Percentiles rank a stretch among this genome's conserved stretches.
These are phyloP conservation scores for Limenitis arthemis DNA, from an alignment of 2,888 invertebrate genomes.

Conservation along the genomic window DNA sequence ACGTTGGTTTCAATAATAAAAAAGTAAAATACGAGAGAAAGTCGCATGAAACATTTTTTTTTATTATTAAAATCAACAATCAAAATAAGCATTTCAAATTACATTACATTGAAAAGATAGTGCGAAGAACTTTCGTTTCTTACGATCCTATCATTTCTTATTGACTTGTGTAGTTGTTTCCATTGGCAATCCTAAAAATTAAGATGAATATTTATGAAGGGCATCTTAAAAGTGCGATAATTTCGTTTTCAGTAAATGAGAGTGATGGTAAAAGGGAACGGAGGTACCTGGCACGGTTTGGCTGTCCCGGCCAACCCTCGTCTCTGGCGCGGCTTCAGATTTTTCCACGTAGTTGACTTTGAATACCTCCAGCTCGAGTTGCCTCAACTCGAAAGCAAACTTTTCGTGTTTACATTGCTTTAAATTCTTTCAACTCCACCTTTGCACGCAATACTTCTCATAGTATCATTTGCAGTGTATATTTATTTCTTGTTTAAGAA, in stretches of 20 bases:
- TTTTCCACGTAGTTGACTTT: conserved; percentile 68
- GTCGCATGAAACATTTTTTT: too few relatives aligned
- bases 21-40: too few relatives aligned
- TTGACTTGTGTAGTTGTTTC: neutral
- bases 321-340: conserved; percentile 53
- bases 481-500: conserved; percentile 40
- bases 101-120: neutral
- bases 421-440: conserved; percentile 61
- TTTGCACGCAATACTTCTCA: conserved; percentile 52
- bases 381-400: conserved; percentile 64
- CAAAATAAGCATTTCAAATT: neutral
- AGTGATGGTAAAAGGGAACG: conserved; percentile 22
- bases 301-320: conserved; percentile 28
- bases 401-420: conserved; percentile 67
- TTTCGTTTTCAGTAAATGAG: conserved; percentile 17
- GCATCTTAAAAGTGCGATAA: conserved; percentile 12
- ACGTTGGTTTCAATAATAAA: too few relatives aligned
- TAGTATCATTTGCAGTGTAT: conserved; percentile 48
- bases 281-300: conserved; percentile 16
- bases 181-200: neutral
- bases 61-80: too few relatives aligned
- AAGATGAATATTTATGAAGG: neutral
- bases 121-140: neutral
- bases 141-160: neutral
- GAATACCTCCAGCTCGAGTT: conserved; percentile 65